These are phyloP conservation scores for Ispidina picta DNA, from an alignment of 2,797 vertebrate species.

Conservation along the genomic window DNA sequence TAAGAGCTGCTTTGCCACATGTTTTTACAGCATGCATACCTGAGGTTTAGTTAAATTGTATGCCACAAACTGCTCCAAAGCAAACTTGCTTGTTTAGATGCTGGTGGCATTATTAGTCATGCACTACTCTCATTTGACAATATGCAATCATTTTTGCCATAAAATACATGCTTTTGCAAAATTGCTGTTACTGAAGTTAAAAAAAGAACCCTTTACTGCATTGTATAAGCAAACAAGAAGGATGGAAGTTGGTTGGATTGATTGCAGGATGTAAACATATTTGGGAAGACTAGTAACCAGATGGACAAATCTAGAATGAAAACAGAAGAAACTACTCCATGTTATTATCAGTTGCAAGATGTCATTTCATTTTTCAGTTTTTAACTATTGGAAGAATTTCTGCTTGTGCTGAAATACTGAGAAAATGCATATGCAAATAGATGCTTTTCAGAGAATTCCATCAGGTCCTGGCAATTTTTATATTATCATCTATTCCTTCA, in stretches of 20 bases:
- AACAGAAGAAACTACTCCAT: background rate
- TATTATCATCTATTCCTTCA: background rate
- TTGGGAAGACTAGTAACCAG: background rate
- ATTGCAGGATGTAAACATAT: background rate
- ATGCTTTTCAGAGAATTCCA: background rate
- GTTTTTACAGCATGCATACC: conserved; percentile 16
- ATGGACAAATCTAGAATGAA: background rate
- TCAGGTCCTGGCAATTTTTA: background rate
- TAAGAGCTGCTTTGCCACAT: background rate
- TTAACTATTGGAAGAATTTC: background rate
- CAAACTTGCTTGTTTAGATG: background rate
- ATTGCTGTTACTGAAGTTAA: background rate
- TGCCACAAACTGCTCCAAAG: background rate
- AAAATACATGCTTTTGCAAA: background rate
- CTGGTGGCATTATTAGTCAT: background rate
- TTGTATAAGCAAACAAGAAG: background rate
- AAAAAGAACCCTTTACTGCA: background rate
- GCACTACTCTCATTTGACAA: background rate
- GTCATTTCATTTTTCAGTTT: background rate
- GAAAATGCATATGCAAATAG: background rate
- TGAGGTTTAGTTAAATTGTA: conserved; percentile 38
- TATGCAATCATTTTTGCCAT: background rate
- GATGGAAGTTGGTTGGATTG: background rate
- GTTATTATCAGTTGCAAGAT: background rate
- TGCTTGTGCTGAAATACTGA: background rate